A percentile compares a stretch with the other conserved stretches of the same genome.
Evolutionary conservation across 2,888 invertebrate genomes (phyloP).

Genomic region (Eucera pruinosa): DNA sequence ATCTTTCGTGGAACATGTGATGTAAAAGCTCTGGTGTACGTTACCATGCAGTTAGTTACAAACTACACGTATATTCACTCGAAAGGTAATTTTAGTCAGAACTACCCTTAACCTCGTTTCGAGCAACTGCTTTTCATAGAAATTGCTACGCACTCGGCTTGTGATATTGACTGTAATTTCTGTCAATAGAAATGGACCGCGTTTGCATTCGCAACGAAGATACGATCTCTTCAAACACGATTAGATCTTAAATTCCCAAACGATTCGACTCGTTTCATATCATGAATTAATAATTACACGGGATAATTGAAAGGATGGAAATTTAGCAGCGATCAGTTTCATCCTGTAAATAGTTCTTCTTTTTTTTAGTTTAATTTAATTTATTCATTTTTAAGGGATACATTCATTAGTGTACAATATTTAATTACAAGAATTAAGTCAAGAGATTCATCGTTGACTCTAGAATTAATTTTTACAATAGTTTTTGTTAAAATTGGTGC

Average conservation of each 20-base stretch:
- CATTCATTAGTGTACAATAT: no score
- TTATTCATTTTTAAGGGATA: no score
- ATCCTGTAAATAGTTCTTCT: no score
- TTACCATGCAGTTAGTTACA: not conserved
- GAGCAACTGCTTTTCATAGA: slow-evolving; percentile 4
- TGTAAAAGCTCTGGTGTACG: not conserved
- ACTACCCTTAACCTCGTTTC: slow-evolving; percentile 25
- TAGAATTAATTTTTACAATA: no score
- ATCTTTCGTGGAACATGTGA: not conserved
- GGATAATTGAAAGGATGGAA: no score
- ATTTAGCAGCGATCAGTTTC: no score
- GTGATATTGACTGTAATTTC: slow-evolving; percentile 24
- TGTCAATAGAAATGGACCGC: not conserved
- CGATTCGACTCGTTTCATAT: no score
- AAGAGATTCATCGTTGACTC: no score
- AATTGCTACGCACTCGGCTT: slow-evolving; percentile 1
- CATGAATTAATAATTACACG: no score
- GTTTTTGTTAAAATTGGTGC: no score
- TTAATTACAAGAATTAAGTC: no score
- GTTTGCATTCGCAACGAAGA: not conserved
- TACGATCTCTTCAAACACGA: not conserved
- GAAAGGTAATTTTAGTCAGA: slow-evolving; percentile 32
- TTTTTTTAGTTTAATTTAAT: no score
- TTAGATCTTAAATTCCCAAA: not conserved
- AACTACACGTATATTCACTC: not conserved